These are phyloP conservation scores for Gracilinanus agilis DNA, from an alignment of 2,113 vertebrate genomes.

Conservation along the genomic window DNA sequence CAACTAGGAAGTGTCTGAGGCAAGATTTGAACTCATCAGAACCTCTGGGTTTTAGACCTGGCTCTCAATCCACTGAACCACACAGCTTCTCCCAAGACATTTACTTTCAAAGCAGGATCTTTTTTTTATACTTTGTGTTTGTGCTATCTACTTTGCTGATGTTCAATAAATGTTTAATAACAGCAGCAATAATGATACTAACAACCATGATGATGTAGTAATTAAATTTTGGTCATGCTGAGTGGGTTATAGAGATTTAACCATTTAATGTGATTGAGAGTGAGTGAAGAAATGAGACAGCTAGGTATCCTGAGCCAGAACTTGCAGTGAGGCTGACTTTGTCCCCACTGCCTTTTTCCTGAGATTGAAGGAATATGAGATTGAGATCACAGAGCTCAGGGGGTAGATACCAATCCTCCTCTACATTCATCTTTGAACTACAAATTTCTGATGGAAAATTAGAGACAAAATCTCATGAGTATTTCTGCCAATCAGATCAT, in stretches of 20 bases:
- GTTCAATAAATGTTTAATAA: slow-evolving; percentile 13
- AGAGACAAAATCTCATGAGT: slow-evolving; percentile 38
- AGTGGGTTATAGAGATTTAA: not conserved
- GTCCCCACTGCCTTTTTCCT: not conserved
- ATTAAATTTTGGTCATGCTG: not conserved
- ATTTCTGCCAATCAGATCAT: slow-evolving; percentile 50
- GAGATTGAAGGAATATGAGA: not conserved
- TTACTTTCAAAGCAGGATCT: slow-evolving; percentile 60
- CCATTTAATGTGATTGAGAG: not conserved
- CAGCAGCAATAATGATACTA: not conserved
- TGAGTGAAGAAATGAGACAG: not conserved
- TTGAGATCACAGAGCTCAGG: not conserved
- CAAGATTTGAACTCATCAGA: no score
- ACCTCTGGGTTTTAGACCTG: no score
- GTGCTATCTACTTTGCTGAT: slow-evolving; percentile 6
- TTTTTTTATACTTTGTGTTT: slow-evolving; percentile 26
- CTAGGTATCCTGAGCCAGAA: not conserved
- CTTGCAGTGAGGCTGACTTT: not conserved
- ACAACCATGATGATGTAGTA: not conserved
- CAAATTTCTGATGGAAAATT: not conserved
- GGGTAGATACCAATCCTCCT: not conserved
- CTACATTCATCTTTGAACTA: not conserved
- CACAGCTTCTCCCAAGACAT: not conserved
- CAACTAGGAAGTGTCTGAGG: no score
- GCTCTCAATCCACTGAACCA: no score